These are phyloP conservation scores for Aegotheles bennettii DNA, from an alignment of 2,113 vertebrate genomes.

Conservation along the genomic window DNA sequence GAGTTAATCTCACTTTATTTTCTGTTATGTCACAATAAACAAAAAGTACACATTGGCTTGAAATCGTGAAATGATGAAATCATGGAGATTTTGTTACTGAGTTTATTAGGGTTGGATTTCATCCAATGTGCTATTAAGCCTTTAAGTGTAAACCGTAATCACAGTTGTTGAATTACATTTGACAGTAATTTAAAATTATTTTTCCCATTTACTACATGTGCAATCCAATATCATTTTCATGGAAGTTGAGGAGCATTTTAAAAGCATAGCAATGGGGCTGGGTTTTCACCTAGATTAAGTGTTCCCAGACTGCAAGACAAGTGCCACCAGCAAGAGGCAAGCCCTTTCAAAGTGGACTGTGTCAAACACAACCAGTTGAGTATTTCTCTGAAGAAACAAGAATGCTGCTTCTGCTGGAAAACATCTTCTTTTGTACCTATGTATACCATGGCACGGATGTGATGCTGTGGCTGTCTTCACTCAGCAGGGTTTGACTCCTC, in stretches of 20 bases:
- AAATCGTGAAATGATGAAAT: neutral
- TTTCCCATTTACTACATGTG: neutral
- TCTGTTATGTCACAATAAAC: neutral
- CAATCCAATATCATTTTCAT: neutral
- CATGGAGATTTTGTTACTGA: neutral
- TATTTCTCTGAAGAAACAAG: neutral
- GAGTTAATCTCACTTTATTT: neutral
- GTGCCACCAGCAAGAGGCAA: neutral
- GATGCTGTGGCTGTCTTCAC: accelerated
- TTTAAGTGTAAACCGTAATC: neutral
- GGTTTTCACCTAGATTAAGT: neutral
- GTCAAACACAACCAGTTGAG: neutral
- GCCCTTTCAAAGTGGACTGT: neutral
- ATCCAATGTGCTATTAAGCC: neutral
- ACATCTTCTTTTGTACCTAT: accelerated
- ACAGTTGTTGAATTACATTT: neutral
- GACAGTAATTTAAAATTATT: neutral
- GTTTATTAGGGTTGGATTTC: neutral
- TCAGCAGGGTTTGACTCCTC: accelerated
- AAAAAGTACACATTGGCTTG: neutral
- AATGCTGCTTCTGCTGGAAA: neutral
- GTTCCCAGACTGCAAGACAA: neutral
- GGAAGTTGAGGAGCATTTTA: neutral
- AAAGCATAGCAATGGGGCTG: neutral
- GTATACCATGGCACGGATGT: accelerated